Percentiles rank a stretch among this genome's conserved stretches.
phyloP scores from a whole-genome alignment of 2,888 invertebrate genomes.

The Xanthia icteritia region DNA sequence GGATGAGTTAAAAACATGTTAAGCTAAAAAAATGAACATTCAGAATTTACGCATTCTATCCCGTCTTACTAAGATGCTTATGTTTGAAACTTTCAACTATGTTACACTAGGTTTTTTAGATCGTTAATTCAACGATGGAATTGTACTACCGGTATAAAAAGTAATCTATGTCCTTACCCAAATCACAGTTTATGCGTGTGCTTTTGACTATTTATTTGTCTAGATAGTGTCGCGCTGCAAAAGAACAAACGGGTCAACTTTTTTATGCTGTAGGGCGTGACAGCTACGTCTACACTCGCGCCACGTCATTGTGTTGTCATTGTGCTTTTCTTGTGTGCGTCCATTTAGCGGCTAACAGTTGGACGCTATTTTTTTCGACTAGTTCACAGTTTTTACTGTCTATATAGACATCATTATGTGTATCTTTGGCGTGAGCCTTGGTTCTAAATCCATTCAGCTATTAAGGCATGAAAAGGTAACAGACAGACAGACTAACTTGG shows the following conservation, averaged over 20 bases:
- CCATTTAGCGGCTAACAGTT: too few species aligned
- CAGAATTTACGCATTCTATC: not conserved
- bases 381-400: too few species aligned
- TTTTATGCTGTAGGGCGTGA: too few species aligned
- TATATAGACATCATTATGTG: too few species aligned
- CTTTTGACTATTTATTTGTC: not conserved
- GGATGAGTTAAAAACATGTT: too few species aligned
- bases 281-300: too few species aligned
- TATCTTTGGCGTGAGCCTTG: not conserved
- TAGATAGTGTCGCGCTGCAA: too few species aligned
- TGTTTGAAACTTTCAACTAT: constrained; percentile 8
- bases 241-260: too few species aligned
- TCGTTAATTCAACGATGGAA: not conserved
- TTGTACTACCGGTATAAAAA: not conserved
- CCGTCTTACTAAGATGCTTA: not conserved
- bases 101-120: not conserved
- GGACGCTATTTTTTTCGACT: too few species aligned
- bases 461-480: not conserved
- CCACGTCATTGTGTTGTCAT: too few species aligned
- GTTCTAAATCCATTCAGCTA: not conserved
- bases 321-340: too few species aligned
- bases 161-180: not conserved
- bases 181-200: not conserved
- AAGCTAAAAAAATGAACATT: too few species aligned
- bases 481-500: not conserved